Conservation (phyloP, 2,888 invertebrate species). For the Parnassius orleans region DNA sequence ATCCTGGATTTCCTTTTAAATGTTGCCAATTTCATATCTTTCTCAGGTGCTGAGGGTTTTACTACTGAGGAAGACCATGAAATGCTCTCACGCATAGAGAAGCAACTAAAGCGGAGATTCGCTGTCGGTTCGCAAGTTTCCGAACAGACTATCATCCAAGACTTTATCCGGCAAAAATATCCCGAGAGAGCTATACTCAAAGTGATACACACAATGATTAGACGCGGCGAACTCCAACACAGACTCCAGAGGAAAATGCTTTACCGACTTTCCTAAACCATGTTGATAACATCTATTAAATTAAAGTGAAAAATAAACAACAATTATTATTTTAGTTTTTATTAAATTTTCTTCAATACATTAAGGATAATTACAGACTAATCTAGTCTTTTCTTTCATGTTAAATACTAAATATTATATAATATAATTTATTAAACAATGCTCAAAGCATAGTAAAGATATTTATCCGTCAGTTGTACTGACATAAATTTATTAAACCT, state of each 20-base stretch:
- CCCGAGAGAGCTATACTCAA: conserved; percentile 92
- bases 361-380: conserved; percentile 5
- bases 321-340: conserved; percentile 13
- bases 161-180: conserved; percentile 91
- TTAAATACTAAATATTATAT: conserved; percentile 12
- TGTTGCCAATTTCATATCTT: too few species aligned
- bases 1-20: too few species aligned
- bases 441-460: conserved; percentile 22
- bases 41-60: conserved; percentile 96
- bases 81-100: conserved; percentile 92
- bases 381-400: conserved; percentile 12
- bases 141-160: conserved; percentile 95
- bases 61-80: conserved; percentile 97
- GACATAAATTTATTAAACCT: conserved; percentile 21
- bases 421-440: conserved; percentile 4
- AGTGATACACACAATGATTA: conserved; percentile 96
- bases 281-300: neutral
- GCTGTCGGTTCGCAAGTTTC: conserved; percentile 98
- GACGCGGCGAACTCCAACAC: conserved; percentile 97
- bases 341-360: conserved; percentile 15
- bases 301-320: conserved; percentile 9
- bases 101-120: conserved; percentile 95
- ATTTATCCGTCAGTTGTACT: conserved; percentile 20
- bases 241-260: conserved; percentile 98
- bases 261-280: conserved; percentile 89